Percentiles rank a stretch among this genome's conserved stretches.
These are phyloP conservation scores for Macrotis lagotis DNA, from an alignment of 2,113 vertebrate species.

Conservation along the genomic window DNA sequence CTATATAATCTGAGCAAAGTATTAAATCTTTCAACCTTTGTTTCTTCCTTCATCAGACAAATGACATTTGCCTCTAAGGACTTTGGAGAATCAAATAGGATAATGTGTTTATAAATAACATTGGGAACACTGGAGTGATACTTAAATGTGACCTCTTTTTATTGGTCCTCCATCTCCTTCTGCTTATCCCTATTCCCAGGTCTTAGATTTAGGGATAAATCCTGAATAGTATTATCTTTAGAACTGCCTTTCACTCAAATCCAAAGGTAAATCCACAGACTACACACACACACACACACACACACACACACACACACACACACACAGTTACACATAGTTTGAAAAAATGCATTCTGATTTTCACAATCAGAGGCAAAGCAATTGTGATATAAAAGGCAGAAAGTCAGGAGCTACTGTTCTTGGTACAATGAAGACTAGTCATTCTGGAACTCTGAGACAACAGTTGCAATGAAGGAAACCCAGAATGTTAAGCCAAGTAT, in stretches of 20 bases:
- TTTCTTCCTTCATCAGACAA: conserved; percentile 4
- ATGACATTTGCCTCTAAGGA: background rate
- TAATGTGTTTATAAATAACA: background rate
- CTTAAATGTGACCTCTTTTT: background rate
- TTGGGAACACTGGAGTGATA: background rate
- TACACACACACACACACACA: too few species aligned
- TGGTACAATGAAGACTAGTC: background rate
- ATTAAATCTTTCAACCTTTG: conserved; percentile 22
- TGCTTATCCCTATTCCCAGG: background rate
- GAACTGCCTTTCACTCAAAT: background rate
- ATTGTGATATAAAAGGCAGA: background rate
- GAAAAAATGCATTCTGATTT: background rate
- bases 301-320: too few species aligned
- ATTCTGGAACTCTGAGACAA: background rate
- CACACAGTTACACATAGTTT: too few species aligned
- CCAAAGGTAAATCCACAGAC: background rate
- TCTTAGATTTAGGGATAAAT: background rate
- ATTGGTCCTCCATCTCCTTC: background rate
- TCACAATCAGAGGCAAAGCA: background rate
- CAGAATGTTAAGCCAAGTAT: background rate
- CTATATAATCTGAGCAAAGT: background rate
- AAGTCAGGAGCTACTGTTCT: background rate
- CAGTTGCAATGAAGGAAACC: background rate
- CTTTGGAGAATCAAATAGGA: conserved; percentile 9
- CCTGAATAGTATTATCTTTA: background rate